These are phyloP conservation scores for Lasiurus cinereus DNA, from an alignment of 2,113 vertebrate genomes.

Conservation along the genomic window DNA sequence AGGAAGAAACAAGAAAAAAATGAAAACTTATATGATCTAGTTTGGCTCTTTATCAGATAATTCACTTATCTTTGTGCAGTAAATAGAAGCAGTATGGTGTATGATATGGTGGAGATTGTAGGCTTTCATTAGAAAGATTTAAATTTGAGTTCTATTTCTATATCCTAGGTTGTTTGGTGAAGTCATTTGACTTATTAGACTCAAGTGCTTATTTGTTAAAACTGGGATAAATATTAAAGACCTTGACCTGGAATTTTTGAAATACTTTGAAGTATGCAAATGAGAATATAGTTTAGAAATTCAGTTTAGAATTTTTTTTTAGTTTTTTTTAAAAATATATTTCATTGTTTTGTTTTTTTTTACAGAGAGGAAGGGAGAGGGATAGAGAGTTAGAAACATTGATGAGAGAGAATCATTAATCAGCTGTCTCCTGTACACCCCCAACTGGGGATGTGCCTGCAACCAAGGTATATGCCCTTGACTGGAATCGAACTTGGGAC, in stretches of 20 bases:
- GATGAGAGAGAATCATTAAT: no score
- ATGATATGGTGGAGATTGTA: not conserved
- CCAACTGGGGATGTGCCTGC: no score
- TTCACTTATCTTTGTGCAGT: not conserved
- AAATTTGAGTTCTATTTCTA: not conserved
- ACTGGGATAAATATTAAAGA: not conserved
- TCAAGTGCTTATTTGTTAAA: not conserved
- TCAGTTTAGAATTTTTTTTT: not conserved
- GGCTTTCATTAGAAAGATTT: not conserved
- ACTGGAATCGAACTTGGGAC: no score
- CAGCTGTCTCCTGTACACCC: no score
- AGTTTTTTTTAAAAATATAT: no score
- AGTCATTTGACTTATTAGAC: slow-evolving; percentile 19
- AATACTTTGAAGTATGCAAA: not conserved
- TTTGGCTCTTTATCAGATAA: not conserved
- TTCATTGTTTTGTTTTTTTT: no score
- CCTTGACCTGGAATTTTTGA: slow-evolving; percentile 24
- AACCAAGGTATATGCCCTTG: no score
- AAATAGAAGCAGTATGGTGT: not conserved
- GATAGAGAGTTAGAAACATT: no score
- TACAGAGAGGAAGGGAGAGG: no score
- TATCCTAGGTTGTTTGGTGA: not conserved
- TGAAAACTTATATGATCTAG: not conserved
- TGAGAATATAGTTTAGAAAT: not conserved
- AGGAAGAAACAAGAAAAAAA: not conserved